phyloP scores from a whole-genome alignment of 2,888 invertebrate species.

The Craniophora ligustri region DNA sequence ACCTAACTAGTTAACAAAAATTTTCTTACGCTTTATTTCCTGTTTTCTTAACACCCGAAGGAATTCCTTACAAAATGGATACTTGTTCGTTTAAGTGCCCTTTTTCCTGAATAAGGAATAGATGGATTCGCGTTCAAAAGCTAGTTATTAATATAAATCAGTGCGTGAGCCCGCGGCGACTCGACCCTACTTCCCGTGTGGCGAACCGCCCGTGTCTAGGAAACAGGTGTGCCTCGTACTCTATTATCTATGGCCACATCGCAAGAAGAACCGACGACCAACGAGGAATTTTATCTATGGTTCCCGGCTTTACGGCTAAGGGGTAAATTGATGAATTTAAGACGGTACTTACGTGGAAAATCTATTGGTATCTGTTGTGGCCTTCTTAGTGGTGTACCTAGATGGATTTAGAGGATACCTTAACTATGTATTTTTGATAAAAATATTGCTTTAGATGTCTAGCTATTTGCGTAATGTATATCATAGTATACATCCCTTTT shows the following conservation, averaged over 20 bases:
- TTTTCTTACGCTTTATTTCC: too few relatives aligned
- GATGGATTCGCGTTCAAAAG: constrained; percentile 20
- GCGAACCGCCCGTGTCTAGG: constrained; percentile 48
- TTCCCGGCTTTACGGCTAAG: constrained; percentile 38
- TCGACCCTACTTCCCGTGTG: constrained; percentile 55
- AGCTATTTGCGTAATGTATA: too few relatives aligned
- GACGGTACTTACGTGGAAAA: background rate
- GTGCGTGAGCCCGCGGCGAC: constrained; percentile 43
- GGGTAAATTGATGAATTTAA: constrained; percentile 42
- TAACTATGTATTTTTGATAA: background rate
- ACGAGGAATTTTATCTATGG: constrained; percentile 44
- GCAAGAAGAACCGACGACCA: constrained; percentile 37
- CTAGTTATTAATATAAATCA: constrained; percentile 49
- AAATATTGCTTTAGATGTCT: too few relatives aligned
- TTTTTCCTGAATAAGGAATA: background rate
- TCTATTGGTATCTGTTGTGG: background rate
- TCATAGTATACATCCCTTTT: too few relatives aligned
- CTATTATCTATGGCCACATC: constrained; percentile 52
- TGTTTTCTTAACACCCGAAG: too few relatives aligned
- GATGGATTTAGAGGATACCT: background rate
- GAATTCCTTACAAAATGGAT: too few relatives aligned
- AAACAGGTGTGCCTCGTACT: constrained; percentile 53
- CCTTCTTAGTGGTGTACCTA: background rate
- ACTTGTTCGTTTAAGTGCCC: background rate
- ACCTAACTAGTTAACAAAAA: too few relatives aligned